Percentiles rank a stretch among this genome's conserved stretches.
Evolutionary conservation across 2,888 invertebrate genomes (phyloP).

Genomic region (Trachelus troglodyta): DNA sequence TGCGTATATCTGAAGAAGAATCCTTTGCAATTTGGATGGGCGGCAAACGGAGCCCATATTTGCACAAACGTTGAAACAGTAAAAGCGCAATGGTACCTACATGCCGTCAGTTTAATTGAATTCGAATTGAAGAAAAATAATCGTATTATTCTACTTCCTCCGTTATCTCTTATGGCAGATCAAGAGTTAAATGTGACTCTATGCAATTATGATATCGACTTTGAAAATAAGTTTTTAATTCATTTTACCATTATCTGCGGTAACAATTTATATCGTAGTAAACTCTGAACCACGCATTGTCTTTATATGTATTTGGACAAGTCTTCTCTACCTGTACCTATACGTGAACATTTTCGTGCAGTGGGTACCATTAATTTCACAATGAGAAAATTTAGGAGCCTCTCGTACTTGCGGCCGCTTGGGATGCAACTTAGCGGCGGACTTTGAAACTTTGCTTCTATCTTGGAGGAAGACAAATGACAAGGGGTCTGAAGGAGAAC

Average conservation of each 20-base stretch:
- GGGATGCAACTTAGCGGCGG: slow-evolving; percentile 50
- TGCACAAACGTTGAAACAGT: not conserved
- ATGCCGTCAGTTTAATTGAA: not conserved
- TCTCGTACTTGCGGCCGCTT: slow-evolving; percentile 31
- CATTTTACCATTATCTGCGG: not conserved
- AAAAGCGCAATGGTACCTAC: not conserved
- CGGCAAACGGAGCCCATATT: not conserved
- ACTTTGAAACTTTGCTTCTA: slow-evolving; percentile 59
- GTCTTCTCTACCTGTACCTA: not conserved
- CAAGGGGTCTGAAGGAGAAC: slow-evolving; percentile 27
- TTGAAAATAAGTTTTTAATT: not conserved
- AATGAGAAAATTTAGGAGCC: slow-evolving; percentile 49
- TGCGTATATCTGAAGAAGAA: slow-evolving; percentile 12
- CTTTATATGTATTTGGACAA: not conserved
- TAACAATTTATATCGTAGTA: not conserved
- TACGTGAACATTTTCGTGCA: not conserved
- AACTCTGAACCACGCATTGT: not conserved
- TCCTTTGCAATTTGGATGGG: not conserved
- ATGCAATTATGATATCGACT: not conserved
- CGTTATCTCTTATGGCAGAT: not conserved
- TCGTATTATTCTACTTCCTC: not conserved
- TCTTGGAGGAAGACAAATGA: slow-evolving; percentile 61
- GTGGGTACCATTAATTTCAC: slow-evolving; percentile 34
- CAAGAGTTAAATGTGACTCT: not conserved
- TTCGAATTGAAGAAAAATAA: slow-evolving; percentile 2